These are phyloP conservation scores for Bos indicus DNA, from an alignment of 2,113 vertebrate genomes.

Conservation along the genomic window DNA sequence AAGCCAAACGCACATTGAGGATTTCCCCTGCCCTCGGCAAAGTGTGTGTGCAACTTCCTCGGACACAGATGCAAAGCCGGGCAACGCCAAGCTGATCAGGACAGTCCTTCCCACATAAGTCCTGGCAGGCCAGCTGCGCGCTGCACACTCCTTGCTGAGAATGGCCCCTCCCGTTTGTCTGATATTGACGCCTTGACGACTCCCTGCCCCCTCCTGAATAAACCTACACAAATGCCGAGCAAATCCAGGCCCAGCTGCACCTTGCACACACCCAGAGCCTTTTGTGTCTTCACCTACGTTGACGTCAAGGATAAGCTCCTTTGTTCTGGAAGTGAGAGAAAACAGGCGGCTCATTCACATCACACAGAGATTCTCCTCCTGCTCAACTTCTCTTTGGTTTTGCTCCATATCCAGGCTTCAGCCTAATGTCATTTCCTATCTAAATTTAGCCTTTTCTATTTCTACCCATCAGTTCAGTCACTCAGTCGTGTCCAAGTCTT, in stretches of 20 bases:
- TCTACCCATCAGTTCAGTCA: background rate
- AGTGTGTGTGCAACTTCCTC: background rate
- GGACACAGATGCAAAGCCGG: background rate
- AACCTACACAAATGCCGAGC: background rate
- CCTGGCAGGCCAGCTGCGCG: background rate
- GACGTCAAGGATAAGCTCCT: constrained; percentile 43
- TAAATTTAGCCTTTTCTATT: constrained; percentile 15
- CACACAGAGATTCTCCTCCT: background rate
- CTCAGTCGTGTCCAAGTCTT: background rate
- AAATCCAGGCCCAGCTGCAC: constrained; percentile 34
- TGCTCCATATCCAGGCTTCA: background rate
- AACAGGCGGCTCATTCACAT: background rate
- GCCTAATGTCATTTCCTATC: background rate
- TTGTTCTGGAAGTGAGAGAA: constrained; percentile 45
- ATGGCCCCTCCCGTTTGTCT: background rate
- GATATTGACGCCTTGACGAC: background rate
- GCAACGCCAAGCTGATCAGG: background rate
- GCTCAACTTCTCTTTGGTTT: background rate
- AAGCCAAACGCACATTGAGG: background rate
- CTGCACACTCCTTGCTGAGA: background rate
- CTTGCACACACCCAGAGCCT: constrained; percentile 26
- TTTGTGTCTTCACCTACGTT: constrained; percentile 29
- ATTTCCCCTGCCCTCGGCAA: background rate
- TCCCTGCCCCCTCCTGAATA: background rate
- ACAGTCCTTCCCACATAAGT: background rate